Evolutionary conservation across 2,113 vertebrate genomes (phyloP), one percentile per base, ranked within the genome.

Genomic region (Poeciliopsis retropinna): DNA sequence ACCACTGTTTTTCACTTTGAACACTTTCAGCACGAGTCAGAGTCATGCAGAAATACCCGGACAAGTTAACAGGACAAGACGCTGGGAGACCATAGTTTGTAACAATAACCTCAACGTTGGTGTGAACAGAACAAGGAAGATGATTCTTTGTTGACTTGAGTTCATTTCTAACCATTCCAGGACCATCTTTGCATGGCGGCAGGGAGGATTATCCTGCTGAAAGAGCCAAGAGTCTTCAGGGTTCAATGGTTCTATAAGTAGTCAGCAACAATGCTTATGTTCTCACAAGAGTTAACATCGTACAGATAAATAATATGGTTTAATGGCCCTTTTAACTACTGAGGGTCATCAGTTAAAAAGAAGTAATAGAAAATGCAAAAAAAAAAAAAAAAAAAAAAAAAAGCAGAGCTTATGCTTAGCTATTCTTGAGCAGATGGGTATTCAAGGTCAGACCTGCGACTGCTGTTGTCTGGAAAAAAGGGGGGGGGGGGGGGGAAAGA

Each of bases 361-460:
- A 25, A 66, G 77, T 39, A 19, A 39, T 62, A 19, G 47, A 61
- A 28, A 65, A 72, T 39, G 69, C 65, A 77, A 30, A 61, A 41
- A 77, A 30, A 60, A 37, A 37, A 37, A 34, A 9, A 32, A 32
- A 10, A 34, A 37, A 11, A 11, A 11, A 37, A 37, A 12, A 6
- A 60, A 64, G 14, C n/a, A 1, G 22, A 31, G 27, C 57, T 34
- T 54, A 67, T 32, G 39, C 63, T 69, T 66, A 73, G 37, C 44
- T 64, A 25, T 61, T 67, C 76, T 71, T 68, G 76, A 78, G 70
- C 60, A 25, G 57, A 63, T 2, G 69, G 72, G 54, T 76, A 69
- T 77, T 81, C 47, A 71, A 64, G 64, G 44, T 81, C 82, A 91
- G 81, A 82, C 60, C 57, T 37, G 39, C 76, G 83, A 87, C 88